Base-by-base conservation (phyloP, 2,113 vertebrate species). In the Hydropotes inermis region DNA sequence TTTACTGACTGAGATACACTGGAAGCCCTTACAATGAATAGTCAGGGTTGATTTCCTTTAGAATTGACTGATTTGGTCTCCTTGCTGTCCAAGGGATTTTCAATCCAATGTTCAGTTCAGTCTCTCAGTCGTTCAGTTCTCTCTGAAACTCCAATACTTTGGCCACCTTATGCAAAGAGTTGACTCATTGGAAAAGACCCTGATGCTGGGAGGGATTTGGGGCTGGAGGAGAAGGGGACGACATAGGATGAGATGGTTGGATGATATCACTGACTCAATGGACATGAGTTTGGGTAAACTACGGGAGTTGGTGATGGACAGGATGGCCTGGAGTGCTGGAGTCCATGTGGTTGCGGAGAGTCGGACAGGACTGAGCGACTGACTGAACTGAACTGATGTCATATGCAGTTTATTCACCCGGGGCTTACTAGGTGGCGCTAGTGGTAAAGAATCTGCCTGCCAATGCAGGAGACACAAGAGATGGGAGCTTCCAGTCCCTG, bases 341-440 rank as follows among this genome's bases (percentile, higher is more conserved):
- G n/a, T 70, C 36, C 19, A 36, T 39, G 9, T 10, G n/a, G 19
- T 70, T 10, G 0, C 1, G 0, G n/a, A 23, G n/a, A 70, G 67
- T 70, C 2, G 0, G 67, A 70, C 10, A 23, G 5, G 67, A 23
- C 36, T 70, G 36, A 70, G n/a, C n/a, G 10, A 36, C 64, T 39
- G 64, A 11, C 33, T 61, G 60, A 61, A 16, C 60, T 36, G n/a
- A 70, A 70, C 19, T 74, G 70, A 39, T 25, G 10, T 74, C 21
- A 6, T 74, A 39, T 39, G 36, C 36, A 57, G 55, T 57, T 57
- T 25, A 57, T 57, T 57, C 55, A 43, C 11, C 36, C 43, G 70
- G 36, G 36, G 21, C 70, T 43, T 43, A 12, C 70, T 25, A 14
- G 39, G 36, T 74, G 70, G 70, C 0, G 0, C 36, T 43, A 43